Conservation (phyloP, 2,797 vertebrate species). For the Parauchenoglanis punctatus region DNA sequence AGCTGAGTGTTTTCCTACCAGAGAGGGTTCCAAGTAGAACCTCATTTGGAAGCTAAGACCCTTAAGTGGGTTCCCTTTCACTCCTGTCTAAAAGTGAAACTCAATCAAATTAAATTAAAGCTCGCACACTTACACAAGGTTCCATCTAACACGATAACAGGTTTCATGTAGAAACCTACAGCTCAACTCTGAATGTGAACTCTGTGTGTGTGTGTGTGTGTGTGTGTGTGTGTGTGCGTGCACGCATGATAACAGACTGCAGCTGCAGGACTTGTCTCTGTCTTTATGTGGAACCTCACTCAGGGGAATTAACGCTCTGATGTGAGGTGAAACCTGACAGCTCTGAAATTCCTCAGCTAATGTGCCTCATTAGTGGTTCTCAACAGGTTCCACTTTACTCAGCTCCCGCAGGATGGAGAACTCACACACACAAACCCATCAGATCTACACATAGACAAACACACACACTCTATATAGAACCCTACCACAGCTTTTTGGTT, state of each 20-base stretch:
- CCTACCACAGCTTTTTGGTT: neutral
- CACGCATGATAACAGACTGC: neutral
- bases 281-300: neutral
- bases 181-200: neutral
- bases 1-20: neutral
- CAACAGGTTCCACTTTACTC: conserved; percentile 57
- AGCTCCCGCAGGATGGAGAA: conserved; percentile 24
- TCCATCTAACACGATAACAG: neutral
- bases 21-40: neutral
- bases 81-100: neutral
- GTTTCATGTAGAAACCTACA: neutral
- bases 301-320: neutral
- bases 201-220: neutral
- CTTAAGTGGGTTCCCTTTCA: neutral
- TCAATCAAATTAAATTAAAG: neutral
- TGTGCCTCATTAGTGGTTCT: conserved; percentile 50
- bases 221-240: neutral
- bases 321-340: conserved; percentile 25
- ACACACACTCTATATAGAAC: neutral
- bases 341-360: conserved; percentile 33
- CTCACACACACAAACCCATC: neutral
- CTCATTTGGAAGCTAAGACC: neutral
- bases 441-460: neutral
- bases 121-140: neutral
- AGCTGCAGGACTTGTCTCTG: neutral